Conservation (phyloP, 2,888 invertebrate genomes). For the Carcina quercana region DNA sequence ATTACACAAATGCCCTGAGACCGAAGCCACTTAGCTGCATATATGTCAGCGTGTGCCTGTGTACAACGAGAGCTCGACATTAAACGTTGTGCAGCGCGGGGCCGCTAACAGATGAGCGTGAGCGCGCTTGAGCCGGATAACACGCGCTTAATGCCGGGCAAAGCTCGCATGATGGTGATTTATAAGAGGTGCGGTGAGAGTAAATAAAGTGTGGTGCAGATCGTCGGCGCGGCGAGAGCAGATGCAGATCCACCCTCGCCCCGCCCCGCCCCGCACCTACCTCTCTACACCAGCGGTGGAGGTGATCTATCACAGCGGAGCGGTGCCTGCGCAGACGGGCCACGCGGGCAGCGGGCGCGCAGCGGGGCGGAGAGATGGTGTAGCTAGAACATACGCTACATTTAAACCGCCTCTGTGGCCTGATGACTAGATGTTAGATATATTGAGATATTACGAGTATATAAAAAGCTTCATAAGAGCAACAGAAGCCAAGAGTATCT, state of each 20-base stretch:
- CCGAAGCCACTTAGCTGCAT: background rate
- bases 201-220: slow-evolving; percentile 52
- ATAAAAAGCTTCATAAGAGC: background rate
- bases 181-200: slow-evolving; percentile 35
- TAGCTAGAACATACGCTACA: no score
- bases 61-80: background rate
- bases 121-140: background rate
- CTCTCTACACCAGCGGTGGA: slow-evolving; percentile 21
- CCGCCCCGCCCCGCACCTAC: slow-evolving; percentile 49
- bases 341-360: background rate
- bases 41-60: background rate
- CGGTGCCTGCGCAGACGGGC: background rate
- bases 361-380: background rate
- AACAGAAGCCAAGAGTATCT: no score
- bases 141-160: background rate
- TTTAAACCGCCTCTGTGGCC: background rate
- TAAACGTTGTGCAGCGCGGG: background rate
- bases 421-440: background rate
- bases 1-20: background rate
- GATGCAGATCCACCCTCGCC: slow-evolving; percentile 50
- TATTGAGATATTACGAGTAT: background rate
- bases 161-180: slow-evolving; percentile 30
- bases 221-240: slow-evolving; percentile 40
- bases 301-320: slow-evolving; percentile 11
- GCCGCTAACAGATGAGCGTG: background rate